A percentile compares a stretch with the other conserved stretches of the same genome.
Conservation (phyloP, 2,888 invertebrate species). For the Pseudococcus viburni region DNA sequence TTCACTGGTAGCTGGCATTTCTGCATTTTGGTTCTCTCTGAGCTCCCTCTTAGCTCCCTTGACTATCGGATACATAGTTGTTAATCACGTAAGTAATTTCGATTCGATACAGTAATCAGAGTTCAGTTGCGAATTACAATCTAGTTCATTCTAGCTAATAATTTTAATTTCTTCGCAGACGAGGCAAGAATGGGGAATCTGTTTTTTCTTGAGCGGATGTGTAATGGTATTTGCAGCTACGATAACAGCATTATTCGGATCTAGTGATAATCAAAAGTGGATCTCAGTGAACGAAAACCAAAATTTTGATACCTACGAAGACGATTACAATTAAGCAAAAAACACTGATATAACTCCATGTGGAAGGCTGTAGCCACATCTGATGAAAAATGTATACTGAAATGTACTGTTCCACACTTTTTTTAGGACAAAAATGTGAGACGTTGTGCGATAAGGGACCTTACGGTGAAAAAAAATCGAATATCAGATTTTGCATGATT, state of each 20-base stretch:
- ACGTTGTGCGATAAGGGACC: no score
- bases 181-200: not conserved
- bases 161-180: not conserved
- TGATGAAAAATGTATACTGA: no score
- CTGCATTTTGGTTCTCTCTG: not conserved
- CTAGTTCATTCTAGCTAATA: not conserved
- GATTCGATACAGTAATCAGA: not conserved
- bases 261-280: not conserved
- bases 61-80: not conserved
- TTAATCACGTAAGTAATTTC: not conserved
- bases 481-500: no score
- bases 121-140: not conserved
- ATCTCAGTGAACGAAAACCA: not conserved
- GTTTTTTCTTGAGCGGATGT: not conserved
- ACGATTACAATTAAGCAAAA: not conserved
- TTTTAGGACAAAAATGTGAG: no score
- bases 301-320: not conserved
- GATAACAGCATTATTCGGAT: not conserved
- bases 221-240: not conserved
- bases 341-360: not conserved
- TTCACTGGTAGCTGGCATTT: not conserved
- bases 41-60: not conserved
- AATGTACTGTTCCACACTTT: no score
- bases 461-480: no score
- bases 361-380: no score